A percentile compares a stretch with the other conserved stretches of the same genome.
phyloP scores from a whole-genome alignment of 23 tunicate species.

The Ciona savignyi region DNA sequence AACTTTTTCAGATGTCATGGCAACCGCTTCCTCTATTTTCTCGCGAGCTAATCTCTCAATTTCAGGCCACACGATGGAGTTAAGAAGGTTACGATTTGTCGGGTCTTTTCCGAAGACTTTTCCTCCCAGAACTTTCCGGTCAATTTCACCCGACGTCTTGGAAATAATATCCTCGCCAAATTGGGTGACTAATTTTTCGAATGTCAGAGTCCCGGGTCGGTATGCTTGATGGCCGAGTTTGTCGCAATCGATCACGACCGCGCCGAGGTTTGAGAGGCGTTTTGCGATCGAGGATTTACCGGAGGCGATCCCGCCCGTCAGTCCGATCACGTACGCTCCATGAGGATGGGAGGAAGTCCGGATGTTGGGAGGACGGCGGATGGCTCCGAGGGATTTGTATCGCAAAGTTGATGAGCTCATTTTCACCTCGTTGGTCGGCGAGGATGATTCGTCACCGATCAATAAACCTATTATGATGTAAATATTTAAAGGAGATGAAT shows the following conservation, averaged over 20 bases:
- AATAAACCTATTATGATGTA: too few relatives aligned
- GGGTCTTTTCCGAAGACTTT: conserved; percentile 39
- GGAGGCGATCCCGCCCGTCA: conserved; percentile 88
- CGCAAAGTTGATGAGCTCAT: conserved; percentile 63
- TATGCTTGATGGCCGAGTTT: conserved; percentile 78
- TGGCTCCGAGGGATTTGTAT: conserved; percentile 48
- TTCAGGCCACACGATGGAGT: conserved; percentile 91
- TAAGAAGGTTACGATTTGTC: conserved; percentile 34
- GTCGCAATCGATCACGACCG: conserved; percentile 68
- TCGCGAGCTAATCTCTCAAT: conserved; percentile 44
- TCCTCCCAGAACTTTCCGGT: conserved; percentile 36
- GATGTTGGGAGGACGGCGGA: conserved; percentile 15
- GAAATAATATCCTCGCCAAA: conserved; percentile 64
- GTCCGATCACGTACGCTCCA: conserved; percentile 66
- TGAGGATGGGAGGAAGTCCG: neutral
- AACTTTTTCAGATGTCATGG: conserved; percentile 3
- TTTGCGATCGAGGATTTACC: conserved; percentile 71
- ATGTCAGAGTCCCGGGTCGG: conserved; percentile 40
- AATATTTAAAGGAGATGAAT: too few relatives aligned
- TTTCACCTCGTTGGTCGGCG: conserved; percentile 45
- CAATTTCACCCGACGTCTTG: conserved; percentile 23
- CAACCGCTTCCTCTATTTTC: conserved; percentile 24
- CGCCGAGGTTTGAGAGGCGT: conserved; percentile 43
- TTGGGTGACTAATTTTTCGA: conserved; percentile 28
- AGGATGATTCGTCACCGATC: conserved; percentile 10